These are phyloP conservation scores for Falco biarmicus DNA, from an alignment of 2,797 vertebrate species.

Conservation along the genomic window DNA sequence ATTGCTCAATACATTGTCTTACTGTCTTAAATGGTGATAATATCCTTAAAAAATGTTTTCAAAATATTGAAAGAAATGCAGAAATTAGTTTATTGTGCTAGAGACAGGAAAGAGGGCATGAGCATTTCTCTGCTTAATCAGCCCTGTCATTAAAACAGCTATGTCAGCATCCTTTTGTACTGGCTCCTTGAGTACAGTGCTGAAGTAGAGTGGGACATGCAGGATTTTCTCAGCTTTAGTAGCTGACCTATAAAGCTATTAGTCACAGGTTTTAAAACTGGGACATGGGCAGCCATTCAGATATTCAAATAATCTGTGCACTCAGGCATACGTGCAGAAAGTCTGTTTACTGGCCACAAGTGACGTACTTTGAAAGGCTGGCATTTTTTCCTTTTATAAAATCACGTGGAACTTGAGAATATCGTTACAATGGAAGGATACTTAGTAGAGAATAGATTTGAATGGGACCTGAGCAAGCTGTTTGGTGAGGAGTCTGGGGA, in stretches of 20 bases:
- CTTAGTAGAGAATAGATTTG: not conserved
- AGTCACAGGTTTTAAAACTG: not conserved
- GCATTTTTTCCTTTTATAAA: not conserved
- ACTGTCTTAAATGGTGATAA: not conserved
- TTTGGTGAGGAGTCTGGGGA: not conserved
- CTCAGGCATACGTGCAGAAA: not conserved
- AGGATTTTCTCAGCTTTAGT: slow-evolving; percentile 19
- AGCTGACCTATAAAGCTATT: slow-evolving; percentile 17
- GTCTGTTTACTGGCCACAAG: not conserved
- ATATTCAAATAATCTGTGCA: not conserved
- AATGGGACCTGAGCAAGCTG: not conserved
- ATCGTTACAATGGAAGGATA: not conserved
- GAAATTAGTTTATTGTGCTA: not conserved
- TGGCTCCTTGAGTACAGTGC: not conserved
- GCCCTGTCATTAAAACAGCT: not conserved
- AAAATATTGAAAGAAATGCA: slow-evolving; percentile 1
- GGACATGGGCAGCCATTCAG: not conserved
- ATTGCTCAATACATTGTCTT: not conserved
- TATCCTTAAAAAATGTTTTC: not conserved
- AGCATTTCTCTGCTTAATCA: not conserved
- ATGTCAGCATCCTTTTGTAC: not conserved
- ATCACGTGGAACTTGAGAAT: not conserved
- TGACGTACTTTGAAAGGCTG: not conserved
- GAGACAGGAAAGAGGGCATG: not conserved
- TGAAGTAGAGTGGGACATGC: not conserved